Percentiles rank a stretch among this genome's conserved stretches.
Conservation (phyloP, 37 sponge, comb jelly and placozoan species). For the Aphrocallistes beatrix region DNA sequence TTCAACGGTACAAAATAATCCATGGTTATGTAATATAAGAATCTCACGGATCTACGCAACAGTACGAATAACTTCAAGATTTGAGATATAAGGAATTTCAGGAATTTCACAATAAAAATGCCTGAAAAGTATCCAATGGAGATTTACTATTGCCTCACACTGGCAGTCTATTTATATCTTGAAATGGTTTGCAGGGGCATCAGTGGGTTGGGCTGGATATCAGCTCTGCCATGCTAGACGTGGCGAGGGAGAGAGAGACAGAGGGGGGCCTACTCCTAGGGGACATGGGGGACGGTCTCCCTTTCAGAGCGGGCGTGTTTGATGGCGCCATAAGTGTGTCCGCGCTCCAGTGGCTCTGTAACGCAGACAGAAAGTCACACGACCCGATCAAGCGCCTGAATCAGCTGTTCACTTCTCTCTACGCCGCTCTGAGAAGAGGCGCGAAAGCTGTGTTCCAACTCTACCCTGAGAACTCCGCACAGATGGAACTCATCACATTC, state of each 20-base stretch:
- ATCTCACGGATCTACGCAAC: too few species aligned
- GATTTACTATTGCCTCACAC: too few species aligned
- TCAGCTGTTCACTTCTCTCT: slow-evolving; percentile 79
- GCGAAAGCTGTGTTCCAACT: slow-evolving; percentile 93
- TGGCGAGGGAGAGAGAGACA: slow-evolving; percentile 81
- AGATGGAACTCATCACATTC: slow-evolving; percentile 86
- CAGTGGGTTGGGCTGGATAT: slow-evolving; percentile 95
- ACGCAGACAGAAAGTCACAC: slow-evolving; percentile 88
- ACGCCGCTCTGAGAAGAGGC: slow-evolving; percentile 57
- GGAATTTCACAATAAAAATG: too few species aligned
- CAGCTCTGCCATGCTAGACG: slow-evolving; percentile 77
- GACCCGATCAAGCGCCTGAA: slow-evolving; percentile 65
- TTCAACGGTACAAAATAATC: too few species aligned
- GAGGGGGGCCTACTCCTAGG: slow-evolving; percentile 81
- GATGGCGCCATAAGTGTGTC: slow-evolving; percentile 97
- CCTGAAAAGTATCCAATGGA: too few species aligned
- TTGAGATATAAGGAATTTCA: too few species aligned
- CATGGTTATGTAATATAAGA: too few species aligned
- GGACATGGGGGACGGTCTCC: slow-evolving; percentile 95
- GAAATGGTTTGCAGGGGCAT: too few species aligned
- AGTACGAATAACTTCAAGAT: too few species aligned
- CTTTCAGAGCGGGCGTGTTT: slow-evolving; percentile 83
- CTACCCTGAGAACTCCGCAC: slow-evolving; percentile 88
- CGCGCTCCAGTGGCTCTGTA: slow-evolving; percentile 97
- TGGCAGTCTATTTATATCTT: too few species aligned